A percentile compares a stretch with the other conserved stretches of the same genome.
These are phyloP conservation scores for Heliconius charithonia DNA, from an alignment of 2,888 invertebrate genomes.

Conservation along the genomic window DNA sequence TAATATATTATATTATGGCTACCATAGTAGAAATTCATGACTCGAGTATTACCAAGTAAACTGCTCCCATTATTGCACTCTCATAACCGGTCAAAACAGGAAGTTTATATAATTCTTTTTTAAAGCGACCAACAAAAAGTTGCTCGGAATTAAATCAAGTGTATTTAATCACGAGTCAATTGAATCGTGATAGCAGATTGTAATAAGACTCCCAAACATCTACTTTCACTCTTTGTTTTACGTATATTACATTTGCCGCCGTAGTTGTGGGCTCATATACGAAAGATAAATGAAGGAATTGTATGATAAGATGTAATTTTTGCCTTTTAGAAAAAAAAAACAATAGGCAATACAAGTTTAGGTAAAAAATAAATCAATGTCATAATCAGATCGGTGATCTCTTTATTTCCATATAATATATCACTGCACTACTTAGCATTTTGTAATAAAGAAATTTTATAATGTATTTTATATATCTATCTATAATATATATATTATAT, in stretches of 20 bases:
- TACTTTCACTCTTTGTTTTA: slow-evolving; percentile 14
- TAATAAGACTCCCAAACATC: neutral
- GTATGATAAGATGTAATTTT: no score
- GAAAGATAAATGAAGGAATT: no score
- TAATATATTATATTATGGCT: neutral
- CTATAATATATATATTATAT: no score
- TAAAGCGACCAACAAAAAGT: slow-evolving; percentile 9
- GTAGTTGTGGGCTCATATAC: no score
- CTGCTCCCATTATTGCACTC: slow-evolving; percentile 27
- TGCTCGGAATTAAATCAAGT: slow-evolving; percentile 9
- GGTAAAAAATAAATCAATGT: neutral
- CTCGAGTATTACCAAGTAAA: neutral
- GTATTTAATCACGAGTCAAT: slow-evolving; percentile 24
- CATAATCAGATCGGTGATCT: neutral
- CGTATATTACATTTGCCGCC: neutral
- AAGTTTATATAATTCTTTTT: slow-evolving; percentile 22
- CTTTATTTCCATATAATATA: neutral
- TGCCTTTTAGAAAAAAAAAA: neutral
- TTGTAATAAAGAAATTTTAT: no score
- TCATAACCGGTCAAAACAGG: slow-evolving; percentile 17
- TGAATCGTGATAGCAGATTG: slow-evolving; percentile 21
- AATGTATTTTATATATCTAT: no score
- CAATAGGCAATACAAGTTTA: neutral
- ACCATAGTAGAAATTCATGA: neutral
- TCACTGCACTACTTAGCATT: no score